Evolutionary conservation across 2,888 invertebrate species (phyloP).

Genomic region (Agrypnus murinus): DNA sequence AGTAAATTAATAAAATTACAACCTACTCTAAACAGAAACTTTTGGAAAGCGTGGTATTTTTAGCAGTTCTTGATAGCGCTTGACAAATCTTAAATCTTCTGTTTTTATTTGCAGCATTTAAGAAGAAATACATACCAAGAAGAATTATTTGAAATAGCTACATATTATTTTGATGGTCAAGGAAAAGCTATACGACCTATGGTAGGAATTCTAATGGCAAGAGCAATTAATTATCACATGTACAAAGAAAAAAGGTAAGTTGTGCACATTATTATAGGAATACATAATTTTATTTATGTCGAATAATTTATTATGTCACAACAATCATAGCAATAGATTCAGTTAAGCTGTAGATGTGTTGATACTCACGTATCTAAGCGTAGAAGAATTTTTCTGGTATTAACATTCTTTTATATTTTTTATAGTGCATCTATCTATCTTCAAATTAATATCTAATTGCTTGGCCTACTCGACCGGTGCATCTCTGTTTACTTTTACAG

Average conservation of each 20-base stretch:
- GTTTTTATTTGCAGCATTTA: conserved; percentile 77
- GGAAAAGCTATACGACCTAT: conserved; percentile 98
- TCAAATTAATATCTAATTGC: too few species aligned
- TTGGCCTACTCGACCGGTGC: neutral
- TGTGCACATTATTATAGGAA: neutral
- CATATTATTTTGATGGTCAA: conserved; percentile 98
- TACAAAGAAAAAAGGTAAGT: conserved; percentile 88
- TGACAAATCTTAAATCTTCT: neutral
- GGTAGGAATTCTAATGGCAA: conserved; percentile 95
- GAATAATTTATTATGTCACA: too few species aligned
- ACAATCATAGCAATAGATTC: too few species aligned
- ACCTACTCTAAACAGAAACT: too few species aligned
- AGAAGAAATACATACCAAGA: conserved; percentile 86
- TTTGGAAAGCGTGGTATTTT: too few species aligned
- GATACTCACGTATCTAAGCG: too few species aligned
- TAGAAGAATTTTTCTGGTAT: neutral
- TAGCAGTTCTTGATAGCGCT: too few species aligned
- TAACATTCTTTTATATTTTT: neutral
- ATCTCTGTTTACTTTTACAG: neutral
- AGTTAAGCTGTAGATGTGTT: too few species aligned
- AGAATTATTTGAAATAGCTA: conserved; percentile 92
- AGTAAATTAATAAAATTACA: too few species aligned
- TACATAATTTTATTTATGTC: too few species aligned
- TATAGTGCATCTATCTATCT: too few species aligned
- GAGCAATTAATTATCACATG: conserved; percentile 93